phyloP scores from a whole-genome alignment of 2,888 invertebrate genomes.

The Pammene fasciana region DNA sequence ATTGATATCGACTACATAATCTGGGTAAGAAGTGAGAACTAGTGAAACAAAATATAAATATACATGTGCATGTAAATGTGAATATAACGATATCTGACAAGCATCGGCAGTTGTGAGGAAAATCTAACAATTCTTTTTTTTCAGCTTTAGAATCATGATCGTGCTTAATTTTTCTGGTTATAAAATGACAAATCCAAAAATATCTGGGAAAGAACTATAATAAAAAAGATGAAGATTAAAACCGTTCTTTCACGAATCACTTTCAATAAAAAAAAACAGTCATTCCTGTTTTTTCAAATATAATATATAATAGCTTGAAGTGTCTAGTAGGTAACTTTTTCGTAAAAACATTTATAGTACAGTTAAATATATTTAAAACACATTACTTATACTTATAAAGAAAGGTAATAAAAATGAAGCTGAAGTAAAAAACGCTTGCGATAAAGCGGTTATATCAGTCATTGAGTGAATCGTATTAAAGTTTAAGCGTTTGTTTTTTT shows the following conservation, averaged over 20 bases:
- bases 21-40: conserved; percentile 20
- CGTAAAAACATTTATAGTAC: too few species aligned
- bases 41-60: conserved; percentile 16
- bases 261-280: too few species aligned
- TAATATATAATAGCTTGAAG: too few species aligned
- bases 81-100: background rate
- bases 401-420: background rate
- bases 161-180: too few species aligned
- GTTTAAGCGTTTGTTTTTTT: background rate
- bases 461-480: background rate
- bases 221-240: too few species aligned
- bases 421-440: background rate
- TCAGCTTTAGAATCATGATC: too few species aligned
- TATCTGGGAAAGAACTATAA: too few species aligned
- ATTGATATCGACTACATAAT: conserved; percentile 28
- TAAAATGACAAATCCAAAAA: too few species aligned
- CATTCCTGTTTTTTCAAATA: too few species aligned
- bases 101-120: background rate
- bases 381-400: background rate
- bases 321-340: too few species aligned
- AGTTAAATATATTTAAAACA: too few species aligned
- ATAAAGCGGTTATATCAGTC: background rate
- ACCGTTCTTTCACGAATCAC: too few species aligned
- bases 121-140: background rate
- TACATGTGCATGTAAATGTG: conserved; percentile 10